These are phyloP conservation scores for Calyptommatus sinebrachiatus DNA, from an alignment of 2,113 vertebrate species.

Conservation along the genomic window DNA sequence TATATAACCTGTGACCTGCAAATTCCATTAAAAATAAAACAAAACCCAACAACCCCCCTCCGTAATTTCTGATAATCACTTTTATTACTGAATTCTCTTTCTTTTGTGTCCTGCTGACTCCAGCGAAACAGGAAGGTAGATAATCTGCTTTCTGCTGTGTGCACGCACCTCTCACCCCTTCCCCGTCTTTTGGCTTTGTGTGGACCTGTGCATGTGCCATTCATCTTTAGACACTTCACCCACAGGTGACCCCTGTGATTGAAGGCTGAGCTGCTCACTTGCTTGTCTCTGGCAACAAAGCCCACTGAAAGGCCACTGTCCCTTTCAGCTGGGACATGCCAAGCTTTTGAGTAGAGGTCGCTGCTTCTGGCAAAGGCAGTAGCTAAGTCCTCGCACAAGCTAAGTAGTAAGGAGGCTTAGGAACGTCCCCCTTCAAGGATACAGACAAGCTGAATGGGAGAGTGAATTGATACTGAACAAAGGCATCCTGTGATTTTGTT, in stretches of 20 bases:
- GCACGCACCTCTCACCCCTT: conserved; percentile 48
- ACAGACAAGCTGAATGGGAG: not conserved
- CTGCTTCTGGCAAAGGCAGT: not conserved
- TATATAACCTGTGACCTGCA: not conserved
- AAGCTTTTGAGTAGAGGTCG: conserved; percentile 17
- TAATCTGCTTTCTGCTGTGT: conserved; percentile 62
- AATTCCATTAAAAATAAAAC: not conserved
- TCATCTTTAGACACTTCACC: conserved; percentile 57
- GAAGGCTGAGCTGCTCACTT: conserved; percentile 54
- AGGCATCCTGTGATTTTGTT: no score
- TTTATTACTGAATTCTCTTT: conserved; percentile 45
- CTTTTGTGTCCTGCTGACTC: conserved; percentile 56
- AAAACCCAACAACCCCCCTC: conserved; percentile 14
- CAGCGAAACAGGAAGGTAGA: conserved; percentile 72
- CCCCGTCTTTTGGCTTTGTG: conserved; percentile 52
- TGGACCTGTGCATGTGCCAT: conserved; percentile 65
- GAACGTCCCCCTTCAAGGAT: rapidly evolving
- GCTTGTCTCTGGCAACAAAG: conserved; percentile 53
- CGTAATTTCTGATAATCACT: conserved; percentile 38
- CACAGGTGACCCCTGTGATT: conserved; percentile 42
- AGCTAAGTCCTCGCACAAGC: conserved; percentile 3
- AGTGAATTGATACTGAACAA: no score
- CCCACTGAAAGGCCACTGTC: conserved; percentile 54
- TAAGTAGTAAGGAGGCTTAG: no score
- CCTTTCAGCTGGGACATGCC: conserved; percentile 17